Evolutionary conservation across 2,113 vertebrate genomes (phyloP).

Genomic region (Pedionomus torquatus): DNA sequence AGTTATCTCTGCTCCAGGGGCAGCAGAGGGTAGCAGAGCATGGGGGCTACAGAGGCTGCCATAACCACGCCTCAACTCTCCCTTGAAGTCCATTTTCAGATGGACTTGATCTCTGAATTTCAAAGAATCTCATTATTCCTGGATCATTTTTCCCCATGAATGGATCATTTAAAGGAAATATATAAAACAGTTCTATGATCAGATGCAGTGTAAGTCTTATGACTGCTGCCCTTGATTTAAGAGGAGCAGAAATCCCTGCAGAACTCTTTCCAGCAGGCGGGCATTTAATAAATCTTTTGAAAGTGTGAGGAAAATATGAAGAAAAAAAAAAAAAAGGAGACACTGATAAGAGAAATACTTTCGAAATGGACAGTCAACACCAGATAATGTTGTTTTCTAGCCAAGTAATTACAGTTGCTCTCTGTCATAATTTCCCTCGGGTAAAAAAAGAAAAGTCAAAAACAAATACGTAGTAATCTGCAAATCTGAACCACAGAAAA

Average conservation of each 20-base stretch:
- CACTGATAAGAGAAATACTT: conserved; percentile 46
- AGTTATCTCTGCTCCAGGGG: neutral
- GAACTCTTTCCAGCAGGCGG: neutral
- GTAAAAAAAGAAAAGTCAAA: neutral
- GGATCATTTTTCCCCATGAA: neutral
- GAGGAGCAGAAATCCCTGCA: conserved; percentile 34
- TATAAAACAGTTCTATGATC: neutral
- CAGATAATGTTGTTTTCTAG: neutral
- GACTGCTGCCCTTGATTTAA: conserved; percentile 45
- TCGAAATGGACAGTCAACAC: neutral
- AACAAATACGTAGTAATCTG: neutral
- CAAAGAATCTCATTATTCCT: neutral
- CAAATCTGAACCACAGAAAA: neutral
- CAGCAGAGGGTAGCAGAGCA: neutral
- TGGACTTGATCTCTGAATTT: neutral
- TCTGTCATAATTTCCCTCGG: neutral
- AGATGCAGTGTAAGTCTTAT: neutral
- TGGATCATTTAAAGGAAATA: conserved; percentile 11
- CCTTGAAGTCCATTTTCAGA: neutral
- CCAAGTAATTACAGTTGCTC: neutral
- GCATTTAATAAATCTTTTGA: conserved; percentile 33
- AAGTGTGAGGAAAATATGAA: conserved; percentile 22
- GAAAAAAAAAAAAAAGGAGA: neutral
- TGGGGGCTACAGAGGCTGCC: neutral
- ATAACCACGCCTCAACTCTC: neutral